Percentiles rank a stretch among this genome's conserved stretches.
These are phyloP conservation scores for Caenorhabditis tropicalis DNA, from an alignment of 1,140 invertebrate genomes.

Conservation along the genomic window DNA sequence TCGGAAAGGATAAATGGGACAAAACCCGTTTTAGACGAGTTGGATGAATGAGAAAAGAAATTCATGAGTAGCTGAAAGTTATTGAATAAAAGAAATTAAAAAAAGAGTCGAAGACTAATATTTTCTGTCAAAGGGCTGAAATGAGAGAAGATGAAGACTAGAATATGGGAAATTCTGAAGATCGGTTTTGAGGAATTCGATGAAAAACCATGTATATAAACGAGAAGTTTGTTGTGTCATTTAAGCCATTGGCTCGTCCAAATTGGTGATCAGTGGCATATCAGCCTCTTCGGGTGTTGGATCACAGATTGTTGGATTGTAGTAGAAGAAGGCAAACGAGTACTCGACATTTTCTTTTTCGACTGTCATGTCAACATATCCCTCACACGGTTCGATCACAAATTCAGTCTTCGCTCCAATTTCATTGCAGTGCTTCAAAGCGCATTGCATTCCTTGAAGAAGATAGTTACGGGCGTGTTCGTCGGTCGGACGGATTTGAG, in stretches of 20 bases:
- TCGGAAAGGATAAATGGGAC: too few species aligned
- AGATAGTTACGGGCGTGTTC: slow-evolving; percentile 8
- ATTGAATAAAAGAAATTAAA: too few species aligned
- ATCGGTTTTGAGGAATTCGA: too few species aligned
- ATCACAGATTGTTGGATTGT: slow-evolving; percentile 62
- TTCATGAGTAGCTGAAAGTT: too few species aligned
- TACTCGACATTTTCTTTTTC: slow-evolving; percentile 61
- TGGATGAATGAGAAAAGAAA: too few species aligned
- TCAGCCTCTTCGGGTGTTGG: slow-evolving; percentile 33
- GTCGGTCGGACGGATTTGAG: slow-evolving; percentile 44
- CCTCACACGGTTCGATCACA: slow-evolving; percentile 46
- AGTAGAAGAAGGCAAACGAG: slow-evolving; percentile 65
- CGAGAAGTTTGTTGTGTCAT: neutral
- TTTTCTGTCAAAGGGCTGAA: too few species aligned
- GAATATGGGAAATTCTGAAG: too few species aligned
- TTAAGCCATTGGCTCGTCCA: neutral
- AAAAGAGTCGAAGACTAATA: too few species aligned
- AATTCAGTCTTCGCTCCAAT: slow-evolving; percentile 53
- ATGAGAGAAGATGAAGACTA: too few species aligned
- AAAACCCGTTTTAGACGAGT: too few species aligned
- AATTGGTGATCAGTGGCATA: neutral
- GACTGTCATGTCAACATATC: slow-evolving; percentile 61
- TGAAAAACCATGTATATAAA: too few species aligned
- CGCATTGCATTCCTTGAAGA: slow-evolving; percentile 49
- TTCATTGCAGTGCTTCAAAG: neutral